A percentile compares a stretch with the other conserved stretches of the same genome.
Evolutionary conservation across 30 jellyfish, hydroid and myxozoan species (phyloP).

Genomic region (Pseudorhiza aurosa): DNA sequence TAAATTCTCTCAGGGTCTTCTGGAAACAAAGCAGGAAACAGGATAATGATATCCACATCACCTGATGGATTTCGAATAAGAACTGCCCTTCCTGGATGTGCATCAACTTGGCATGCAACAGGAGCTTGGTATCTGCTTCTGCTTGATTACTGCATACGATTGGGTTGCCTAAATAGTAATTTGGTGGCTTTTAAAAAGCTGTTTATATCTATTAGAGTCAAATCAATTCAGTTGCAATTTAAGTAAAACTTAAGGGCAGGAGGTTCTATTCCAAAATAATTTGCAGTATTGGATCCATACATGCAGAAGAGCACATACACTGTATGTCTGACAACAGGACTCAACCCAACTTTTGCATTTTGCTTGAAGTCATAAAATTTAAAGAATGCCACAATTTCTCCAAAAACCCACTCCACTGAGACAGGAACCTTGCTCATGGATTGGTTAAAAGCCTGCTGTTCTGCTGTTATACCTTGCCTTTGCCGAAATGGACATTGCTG

Average conservation of each 20-base stretch:
- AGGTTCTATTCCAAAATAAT: slow-evolving; percentile 64
- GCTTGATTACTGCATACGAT: slow-evolving; percentile 48
- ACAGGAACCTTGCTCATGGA: slow-evolving; percentile 75
- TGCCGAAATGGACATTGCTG: slow-evolving; percentile 34
- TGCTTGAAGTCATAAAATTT: slow-evolving; percentile 67
- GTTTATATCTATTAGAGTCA: too few relatives aligned
- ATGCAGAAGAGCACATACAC: slow-evolving; percentile 72
- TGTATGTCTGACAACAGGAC: slow-evolving; percentile 73
- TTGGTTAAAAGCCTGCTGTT: slow-evolving; percentile 56
- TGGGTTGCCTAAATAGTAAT: too few relatives aligned
- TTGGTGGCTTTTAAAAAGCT: too few relatives aligned
- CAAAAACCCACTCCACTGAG: slow-evolving; percentile 84
- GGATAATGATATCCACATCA: slow-evolving; percentile 53
- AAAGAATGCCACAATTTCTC: slow-evolving; percentile 66
- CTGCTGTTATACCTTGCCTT: slow-evolving; percentile 34
- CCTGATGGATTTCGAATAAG: slow-evolving; percentile 51
- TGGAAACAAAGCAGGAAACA: slow-evolving; percentile 24
- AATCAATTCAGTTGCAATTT: too few relatives aligned
- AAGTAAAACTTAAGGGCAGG: slow-evolving; percentile 61
- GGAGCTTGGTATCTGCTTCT: slow-evolving; percentile 47
- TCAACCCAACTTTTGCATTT: slow-evolving; percentile 56
- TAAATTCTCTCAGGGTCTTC: slow-evolving; percentile 26
- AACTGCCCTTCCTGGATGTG: slow-evolving; percentile 33
- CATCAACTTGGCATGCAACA: slow-evolving; percentile 39
- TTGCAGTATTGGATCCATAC: slow-evolving; percentile 72